Base-by-base conservation (phyloP, 2,113 vertebrate species). In the Clarias gariepinus region DNA sequence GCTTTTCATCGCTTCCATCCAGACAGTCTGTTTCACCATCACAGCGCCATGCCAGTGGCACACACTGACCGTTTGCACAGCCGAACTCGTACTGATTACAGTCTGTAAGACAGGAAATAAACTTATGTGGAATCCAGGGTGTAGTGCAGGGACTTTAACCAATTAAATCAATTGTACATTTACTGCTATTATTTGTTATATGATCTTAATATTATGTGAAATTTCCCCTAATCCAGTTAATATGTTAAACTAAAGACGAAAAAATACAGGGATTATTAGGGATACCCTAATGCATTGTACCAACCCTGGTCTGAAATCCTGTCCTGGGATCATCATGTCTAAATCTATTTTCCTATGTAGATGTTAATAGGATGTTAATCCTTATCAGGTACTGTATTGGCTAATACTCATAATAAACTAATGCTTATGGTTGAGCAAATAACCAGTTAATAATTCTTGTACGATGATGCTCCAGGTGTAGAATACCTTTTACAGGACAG, bases 21-120 rank as follows among this genome's bases (percentile, higher is more conserved):
- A 83, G 15, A 87, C 97, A 97, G 92, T 99, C 97, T 0, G 96
- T 96, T 89, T 99, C 96, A 0, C 93, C 89, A 0, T 98, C 97
- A 8, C 97, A 98, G 11, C 89, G 94, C 98, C 98, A 98, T 4
- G 95, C 96, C 82, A 91, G 92, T 0, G 97, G 97, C 5, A 93
- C 89, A 80, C 97, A 97, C 86, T 95, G 95, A 0, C 95, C 94
- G 0, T 94, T 94, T n/a, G 85, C 58, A 57, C 97, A 97, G 12
- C 30, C 80, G 3, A 97, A 96, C 84, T 97, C 97, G 0, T 91
- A 91, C 3, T 89, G 93, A 80, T 95, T 93, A 12, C 97, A 98
- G 1, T 63, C 90, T 81, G 89, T 0, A 60, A 83, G 2, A 89
- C 28, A 79, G 36, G 36, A 21, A 30, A 2, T 23, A 81, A 61